phyloP scores from a whole-genome alignment of 2,113 vertebrate species.

The Zosterops japonicus region DNA sequence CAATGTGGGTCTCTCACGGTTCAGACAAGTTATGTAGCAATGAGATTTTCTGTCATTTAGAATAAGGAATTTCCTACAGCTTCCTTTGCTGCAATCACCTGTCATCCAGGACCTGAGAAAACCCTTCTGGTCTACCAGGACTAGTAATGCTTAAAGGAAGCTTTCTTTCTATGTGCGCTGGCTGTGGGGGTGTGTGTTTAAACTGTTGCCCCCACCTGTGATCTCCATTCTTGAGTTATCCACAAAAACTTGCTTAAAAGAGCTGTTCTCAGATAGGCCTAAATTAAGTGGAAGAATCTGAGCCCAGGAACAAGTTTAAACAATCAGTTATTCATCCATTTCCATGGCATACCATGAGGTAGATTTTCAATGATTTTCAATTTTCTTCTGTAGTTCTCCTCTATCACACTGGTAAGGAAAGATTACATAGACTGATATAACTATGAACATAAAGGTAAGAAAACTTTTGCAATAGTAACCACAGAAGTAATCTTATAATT shows the following conservation, averaged over 20 bases:
- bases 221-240: neutral
- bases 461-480: neutral
- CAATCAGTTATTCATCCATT: neutral
- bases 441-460: neutral
- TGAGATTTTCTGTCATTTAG: neutral
- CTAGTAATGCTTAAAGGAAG: neutral
- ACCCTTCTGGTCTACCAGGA: neutral
- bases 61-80: neutral
- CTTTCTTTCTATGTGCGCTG: neutral
- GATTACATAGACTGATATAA: neutral
- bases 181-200: neutral
- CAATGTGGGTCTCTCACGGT: neutral
- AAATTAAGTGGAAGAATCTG: neutral
- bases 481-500: neutral
- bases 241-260: neutral
- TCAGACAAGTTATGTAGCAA: neutral
- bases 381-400: neutral
- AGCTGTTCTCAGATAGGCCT: neutral
- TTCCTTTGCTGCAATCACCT: neutral
- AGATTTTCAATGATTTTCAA: neutral
- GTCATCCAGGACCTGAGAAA: neutral
- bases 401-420: neutral
- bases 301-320: neutral
- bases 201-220: neutral
- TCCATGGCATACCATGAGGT: neutral